Evolutionary conservation across 1,140 invertebrate genomes (phyloP), one percentile per base, ranked within the genome.

Genomic region (Xylocopa sonorina): DNA sequence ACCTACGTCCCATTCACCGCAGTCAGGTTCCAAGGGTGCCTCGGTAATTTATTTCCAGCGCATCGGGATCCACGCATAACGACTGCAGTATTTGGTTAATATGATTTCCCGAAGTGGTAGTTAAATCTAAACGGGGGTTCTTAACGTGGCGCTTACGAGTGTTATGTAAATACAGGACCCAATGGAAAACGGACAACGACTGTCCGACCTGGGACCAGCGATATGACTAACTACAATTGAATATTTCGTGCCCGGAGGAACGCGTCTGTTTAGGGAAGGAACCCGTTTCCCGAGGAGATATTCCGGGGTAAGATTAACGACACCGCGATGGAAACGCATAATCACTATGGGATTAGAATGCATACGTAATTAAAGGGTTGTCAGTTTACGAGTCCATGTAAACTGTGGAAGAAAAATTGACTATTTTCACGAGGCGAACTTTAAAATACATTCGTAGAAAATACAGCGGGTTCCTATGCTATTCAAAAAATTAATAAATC

Each of bases 1-100:
- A 55, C 69, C 53, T 43, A 62, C 80, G 60, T 79, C 77, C 71
- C 71, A 82, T 76, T 76, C 75, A 68, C 55, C 46, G 21, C 60
- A 46, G 58, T 48, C 46, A 43, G 51, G 62, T 67, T 60, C 57
- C 80, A 43, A 71, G 80, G 50, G 75, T 85, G 74, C 58, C 60
- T 53, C 18, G 38, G 80, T 82, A 81, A 86, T 86, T 85, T 86
- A 86, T 86, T 85, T 86, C 79, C 83, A 62, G 24, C 72, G 63
- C 78, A 68, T 80, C 78, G 63, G 63, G 55, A 67, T 53, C 46
- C 53, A 9, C 34, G 66, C 64, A 77, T 80, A 87, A 87, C 82
- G 62, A 80, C 63, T 78, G 72, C 71, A 73, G 87, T 88, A 85
- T 88, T 88, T 88, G 75, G 85, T 88, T 88, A 87, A 88, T 88